Evolutionary conservation across 2,888 invertebrate genomes (phyloP), one percentile per base, ranked within the genome.

Genomic region (Chalcis sispes): DNA sequence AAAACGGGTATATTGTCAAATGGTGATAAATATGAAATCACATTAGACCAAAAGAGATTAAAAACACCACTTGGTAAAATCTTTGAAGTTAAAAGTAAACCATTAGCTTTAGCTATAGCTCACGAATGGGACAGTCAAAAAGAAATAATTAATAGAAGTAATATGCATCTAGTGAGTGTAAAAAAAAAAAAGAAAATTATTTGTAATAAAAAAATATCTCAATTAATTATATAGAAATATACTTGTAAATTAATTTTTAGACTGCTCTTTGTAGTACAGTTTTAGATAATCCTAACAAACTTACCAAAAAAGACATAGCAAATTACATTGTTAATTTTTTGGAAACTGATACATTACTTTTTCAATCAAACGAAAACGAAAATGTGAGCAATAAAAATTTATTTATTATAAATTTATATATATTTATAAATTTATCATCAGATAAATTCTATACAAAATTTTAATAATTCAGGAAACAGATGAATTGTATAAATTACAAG

Each of bases 61-160:
- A 97, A 97, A 89, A 98, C 98, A 1, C 98, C 98, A 0, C 92
- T 92, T 82, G 97, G 98, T 1, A 91, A 92, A 75, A 88, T 94
- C 8, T 93, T 98, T 81, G 89, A 91, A 77, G 93, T 98, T 0
- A 92, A 93, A 27, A 96, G 92, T 89, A 97, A 98, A 89, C 93
- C 95, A 0, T 90, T 99, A 65, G 99, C 99, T 1, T 90, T 98
- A 77, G 98, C 97, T 20, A 93, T 99, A 59, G 97, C 98, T 0
- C 93, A 94, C 32, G 99, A 99, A 91, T 99, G 99, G 96, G 95
- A 96, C 83, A 90, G 94, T 5, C 98, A 99, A 88, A 92, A 92
- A 79, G 93, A 95, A 29, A 90, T 90, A 69, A 94, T 99, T 79
- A 89, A 94, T 76, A 93, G 92, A 82, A 93, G 94, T 61, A 91